Evolutionary conservation across 2,888 invertebrate species (phyloP), one percentile per base, ranked within the genome.

Genomic region (Euspilapteryx auroguttella): DNA sequence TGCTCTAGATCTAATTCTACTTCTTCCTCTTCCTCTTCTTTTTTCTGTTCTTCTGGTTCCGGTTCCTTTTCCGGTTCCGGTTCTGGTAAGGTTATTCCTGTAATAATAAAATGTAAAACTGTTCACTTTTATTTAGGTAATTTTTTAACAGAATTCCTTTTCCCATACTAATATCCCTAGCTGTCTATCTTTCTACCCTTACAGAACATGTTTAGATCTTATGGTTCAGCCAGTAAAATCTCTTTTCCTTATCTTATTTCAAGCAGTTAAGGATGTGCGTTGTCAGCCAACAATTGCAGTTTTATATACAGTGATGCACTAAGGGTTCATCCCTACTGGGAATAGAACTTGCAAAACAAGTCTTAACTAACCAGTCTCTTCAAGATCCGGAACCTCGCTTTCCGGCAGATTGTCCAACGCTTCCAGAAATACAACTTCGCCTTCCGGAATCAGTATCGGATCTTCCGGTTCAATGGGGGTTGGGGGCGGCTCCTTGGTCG

Each of bases 321-420:
- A n/a, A n/a, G n/a, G n/a, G n/a, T n/a, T n/a, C n/a, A n/a, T n/a
- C n/a, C n/a, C n/a, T n/a, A n/a, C n/a, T n/a, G n/a, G n/a, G n/a
- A n/a, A n/a, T n/a, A n/a, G n/a, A n/a, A n/a, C n/a, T n/a, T n/a
- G n/a, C n/a, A n/a, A n/a, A n/a, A n/a, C n/a, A n/a, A n/a, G n/a
- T n/a, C n/a, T n/a, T n/a, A n/a, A 31, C 32, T 39, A 24, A 62
- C 73, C 71, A 20, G 69, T 63, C 27, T 66, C 68, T 29, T 69
- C 66, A 6, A 66, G 43, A 37, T 73, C 69, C 0, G 66, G 69
- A 0, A 69, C 55, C 26, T 58, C 59, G n/a, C 57, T 64, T 25
- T 69, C 71, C 0, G 58, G 58, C 30, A 63, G 22, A 0, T 65
- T 62, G 12, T 69, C 69, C 0, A 71, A 55, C 0, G 73, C 73